Base-by-base conservation (phyloP, 2,797 vertebrate genomes). In the Galaxias olidus region DNA sequence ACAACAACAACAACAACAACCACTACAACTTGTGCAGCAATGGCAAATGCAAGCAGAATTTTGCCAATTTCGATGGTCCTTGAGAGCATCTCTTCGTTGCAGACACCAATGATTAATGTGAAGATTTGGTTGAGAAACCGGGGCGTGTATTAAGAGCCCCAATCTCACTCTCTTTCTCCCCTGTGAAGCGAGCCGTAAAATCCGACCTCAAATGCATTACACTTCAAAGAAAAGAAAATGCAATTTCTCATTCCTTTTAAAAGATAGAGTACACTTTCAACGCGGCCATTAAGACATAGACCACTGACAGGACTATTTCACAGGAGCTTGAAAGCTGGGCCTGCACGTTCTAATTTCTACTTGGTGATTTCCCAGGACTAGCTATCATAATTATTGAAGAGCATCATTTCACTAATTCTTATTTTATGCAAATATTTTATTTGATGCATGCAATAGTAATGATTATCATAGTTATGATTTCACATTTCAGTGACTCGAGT, bases 181-280 rank as follows among this genome's bases (percentile, higher is more conserved):
- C 43, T 81, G 87, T 87, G 93, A 92, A 95, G 89, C 91, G 94
- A 97, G 90, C 94, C 94, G 93, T 96, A 94, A 96, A 97, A 95
- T 94, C 94, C 92, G 86, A 86, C 92, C 95, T 81, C 90, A 92
- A 93, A 96, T 94, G 94, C 94, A 96, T 96, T 96, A 95, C 91
- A 91, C 92, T 95, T 94, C 94, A 94, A 87, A 92, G 87, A 90
- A 88, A 92, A 94, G 92, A 95, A 97, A 95, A 96, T 85, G 90
- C 94, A 92, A 95, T 96, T 92, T 92, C 93, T 95, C 95, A 94
- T 94, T 90, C 89, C 86, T 91, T 93, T 94, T 92, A 88, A 91
- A 92, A 74, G 92, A 91, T 89, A 89, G 90, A 93, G 91, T 90
- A 93, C 92, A 87, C 84, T 87, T 89, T 93, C 88, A 85, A 87